Conservation (phyloP, 2,113 vertebrate genomes). For the Origma solitaria region DNA sequence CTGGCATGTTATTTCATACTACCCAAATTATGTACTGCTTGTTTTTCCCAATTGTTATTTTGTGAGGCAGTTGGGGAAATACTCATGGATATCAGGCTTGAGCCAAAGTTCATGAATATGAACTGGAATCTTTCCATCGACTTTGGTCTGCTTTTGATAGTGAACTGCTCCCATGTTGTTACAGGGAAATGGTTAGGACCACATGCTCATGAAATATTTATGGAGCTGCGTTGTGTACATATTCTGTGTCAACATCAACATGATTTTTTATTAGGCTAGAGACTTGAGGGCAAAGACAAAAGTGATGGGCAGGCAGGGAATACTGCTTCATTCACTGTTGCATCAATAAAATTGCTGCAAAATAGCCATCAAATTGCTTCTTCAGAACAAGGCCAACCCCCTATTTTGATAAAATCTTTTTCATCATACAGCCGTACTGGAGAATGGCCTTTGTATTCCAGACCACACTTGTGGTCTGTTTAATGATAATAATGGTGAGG, state of each 20-base stretch:
- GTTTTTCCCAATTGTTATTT: not conserved
- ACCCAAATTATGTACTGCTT: not conserved
- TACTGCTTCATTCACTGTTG: not conserved
- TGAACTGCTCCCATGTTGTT: not conserved
- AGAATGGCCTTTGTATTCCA: not conserved
- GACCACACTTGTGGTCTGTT: not conserved
- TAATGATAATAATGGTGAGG: not conserved
- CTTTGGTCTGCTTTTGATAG: not conserved
- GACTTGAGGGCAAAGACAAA: not conserved
- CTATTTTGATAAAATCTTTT: not conserved
- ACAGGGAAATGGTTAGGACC: not conserved
- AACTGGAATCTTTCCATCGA: not conserved
- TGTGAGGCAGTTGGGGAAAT: not conserved
- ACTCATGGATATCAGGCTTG: not conserved
- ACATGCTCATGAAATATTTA: slow-evolving; percentile 24
- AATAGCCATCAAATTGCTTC: not conserved
- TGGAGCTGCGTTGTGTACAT: not conserved
- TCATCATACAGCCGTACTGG: not conserved
- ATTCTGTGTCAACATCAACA: slow-evolving; percentile 4
- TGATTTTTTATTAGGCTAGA: slow-evolving; percentile 15
- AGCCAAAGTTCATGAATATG: not conserved
- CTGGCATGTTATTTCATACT: not conserved
- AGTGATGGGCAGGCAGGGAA: not conserved
- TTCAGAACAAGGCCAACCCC: not conserved
- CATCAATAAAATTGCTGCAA: not conserved